A percentile compares a stretch with the other conserved stretches of the same genome.
Conservation (phyloP, 2,888 invertebrate genomes). For the Chirona hameri region DNA sequence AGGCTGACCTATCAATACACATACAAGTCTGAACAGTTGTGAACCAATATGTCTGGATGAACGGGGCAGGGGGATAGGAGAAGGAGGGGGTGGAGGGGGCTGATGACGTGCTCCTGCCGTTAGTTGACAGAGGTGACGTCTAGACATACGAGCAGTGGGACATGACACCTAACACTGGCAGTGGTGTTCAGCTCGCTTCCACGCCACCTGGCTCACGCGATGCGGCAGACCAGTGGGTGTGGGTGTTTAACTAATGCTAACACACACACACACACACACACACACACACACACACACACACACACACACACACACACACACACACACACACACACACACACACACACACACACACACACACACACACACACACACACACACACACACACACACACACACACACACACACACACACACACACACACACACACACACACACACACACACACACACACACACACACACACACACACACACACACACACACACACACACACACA, state of each 20-base stretch:
- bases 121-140: neutral
- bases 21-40: no score
- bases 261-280: neutral
- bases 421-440: no score
- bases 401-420: neutral
- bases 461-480: no score
- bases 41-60: no score
- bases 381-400: no score
- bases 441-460: neutral
- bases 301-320: no score
- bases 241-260: neutral
- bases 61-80: neutral
- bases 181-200: neutral
- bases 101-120: neutral
- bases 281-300: no score
- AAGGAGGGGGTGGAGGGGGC: neutral
- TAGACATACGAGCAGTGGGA: constrained; percentile 1
- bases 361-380: neutral
- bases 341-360: no score
- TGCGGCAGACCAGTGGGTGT: no score
- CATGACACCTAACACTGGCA: neutral
- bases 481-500: neutral
- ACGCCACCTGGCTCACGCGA: no score
- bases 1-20: no score
- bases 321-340: neutral